Evolutionary conservation across 2,113 vertebrate species (phyloP), one percentile per base, ranked within the genome.

Genomic region (Cygnus buccinator): DNA sequence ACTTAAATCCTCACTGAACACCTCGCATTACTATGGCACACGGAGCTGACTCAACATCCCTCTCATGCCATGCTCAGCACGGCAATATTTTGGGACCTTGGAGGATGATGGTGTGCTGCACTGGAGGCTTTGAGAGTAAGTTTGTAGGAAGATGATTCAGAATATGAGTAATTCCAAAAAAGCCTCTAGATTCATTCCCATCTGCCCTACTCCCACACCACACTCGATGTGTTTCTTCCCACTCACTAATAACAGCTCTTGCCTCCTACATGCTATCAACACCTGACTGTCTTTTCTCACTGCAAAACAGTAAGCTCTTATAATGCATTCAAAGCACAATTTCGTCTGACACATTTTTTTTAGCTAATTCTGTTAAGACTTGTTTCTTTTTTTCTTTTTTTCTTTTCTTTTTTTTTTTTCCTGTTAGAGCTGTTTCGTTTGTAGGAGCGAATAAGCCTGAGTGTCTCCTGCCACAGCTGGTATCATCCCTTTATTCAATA

Each of bases 341-440:
- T 92, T 95, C 91, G 94, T 97, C 97, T 97, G 96, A 94, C 95
- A 94, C 95, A 10, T 84, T 93, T 96, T 95, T 96, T 96, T 94
- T 87, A 96, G 70, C 41, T 96, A 93, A 96, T 97, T 96, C 75
- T 94, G 66, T 63, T 84, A 79, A 55, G 84, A 29, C 2, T 13
- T n/a, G 19, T 41, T 77, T 52, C 19, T 46, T 46, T 46, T 10
- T 46, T 20, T 46, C 4, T 20, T 46, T 37, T 8, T 37, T 37
- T 37, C 37, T 37, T 37, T 37, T 20, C 39, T 28, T 61, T n/a
- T 39, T 20, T 43, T 22, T 39, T 33, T 7, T 3, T 3, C 17
- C 37, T 43, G 5, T 52, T 83, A 10, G 25, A 89, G 44, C 74
- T 63, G 43, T 57, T 95, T 58, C 89, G 57, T 85, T 81, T 73